Evolutionary conservation across 2,888 invertebrate species (phyloP).

Genomic region (Ctenicera cuprea): DNA sequence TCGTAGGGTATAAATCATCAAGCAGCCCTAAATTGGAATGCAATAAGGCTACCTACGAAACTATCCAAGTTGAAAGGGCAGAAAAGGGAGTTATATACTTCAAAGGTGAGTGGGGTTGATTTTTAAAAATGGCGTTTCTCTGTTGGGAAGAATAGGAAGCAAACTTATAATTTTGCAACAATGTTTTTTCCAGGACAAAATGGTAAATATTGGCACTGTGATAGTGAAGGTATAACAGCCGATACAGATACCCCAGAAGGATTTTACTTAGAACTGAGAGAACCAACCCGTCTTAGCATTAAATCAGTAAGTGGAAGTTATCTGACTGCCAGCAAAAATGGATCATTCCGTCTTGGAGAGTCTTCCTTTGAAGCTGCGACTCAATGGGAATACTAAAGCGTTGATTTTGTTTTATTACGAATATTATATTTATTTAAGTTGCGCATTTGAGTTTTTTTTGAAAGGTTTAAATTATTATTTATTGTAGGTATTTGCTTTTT

Average conservation of each 20-base stretch:
- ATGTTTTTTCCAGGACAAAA: constrained; percentile 84
- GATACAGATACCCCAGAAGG: constrained; percentile 90
- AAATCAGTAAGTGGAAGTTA: constrained; percentile 86
- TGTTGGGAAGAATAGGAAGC: too few relatives aligned
- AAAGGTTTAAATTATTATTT: constrained; percentile 41
- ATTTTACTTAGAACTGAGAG: constrained; percentile 94
- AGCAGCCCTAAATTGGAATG: constrained; percentile 91
- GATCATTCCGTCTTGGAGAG: constrained; percentile 89
- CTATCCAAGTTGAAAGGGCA: constrained; percentile 92
- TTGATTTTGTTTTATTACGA: constrained; percentile 11
- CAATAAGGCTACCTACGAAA: constrained; percentile 96
- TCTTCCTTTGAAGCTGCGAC: constrained; percentile 87
- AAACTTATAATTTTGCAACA: too few relatives aligned
- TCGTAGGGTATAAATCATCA: constrained; percentile 91
- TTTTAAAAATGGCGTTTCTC: neutral
- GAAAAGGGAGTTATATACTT: constrained; percentile 93
- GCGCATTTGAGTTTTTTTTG: constrained; percentile 26
- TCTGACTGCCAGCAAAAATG: constrained; percentile 93
- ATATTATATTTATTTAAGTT: constrained; percentile 28
- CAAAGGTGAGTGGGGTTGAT: constrained; percentile 80
- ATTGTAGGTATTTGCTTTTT: constrained; percentile 34
- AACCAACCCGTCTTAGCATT: constrained; percentile 94
- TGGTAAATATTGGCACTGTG: constrained; percentile 95
- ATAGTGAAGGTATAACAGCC: constrained; percentile 89
- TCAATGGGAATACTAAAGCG: constrained; percentile 92